These are phyloP conservation scores for Isoperla grammatica DNA, from an alignment of 2,888 invertebrate genomes.

Conservation along the genomic window DNA sequence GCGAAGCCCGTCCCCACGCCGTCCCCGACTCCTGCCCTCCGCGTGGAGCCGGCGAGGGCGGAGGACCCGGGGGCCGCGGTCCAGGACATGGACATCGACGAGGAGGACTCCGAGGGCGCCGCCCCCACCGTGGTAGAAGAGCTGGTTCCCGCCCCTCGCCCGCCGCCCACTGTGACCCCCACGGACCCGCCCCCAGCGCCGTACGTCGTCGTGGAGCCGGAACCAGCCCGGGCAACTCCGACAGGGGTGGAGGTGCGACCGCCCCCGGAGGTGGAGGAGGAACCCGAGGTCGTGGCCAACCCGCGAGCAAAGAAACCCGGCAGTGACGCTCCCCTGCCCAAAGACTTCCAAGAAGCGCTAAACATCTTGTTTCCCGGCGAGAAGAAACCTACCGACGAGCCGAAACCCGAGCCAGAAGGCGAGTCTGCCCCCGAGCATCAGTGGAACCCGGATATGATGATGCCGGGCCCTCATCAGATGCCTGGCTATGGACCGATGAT, in stretches of 20 bases:
- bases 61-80: constrained; percentile 7
- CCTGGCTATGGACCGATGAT: constrained; percentile 18
- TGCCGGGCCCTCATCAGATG: neutral
- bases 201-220: constrained; percentile 20
- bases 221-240: constrained; percentile 3
- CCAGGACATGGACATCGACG: constrained; percentile 38
- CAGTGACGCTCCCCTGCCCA: constrained; percentile 50
- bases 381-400: neutral
- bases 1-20: too few species aligned
- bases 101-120: constrained; percentile 29
- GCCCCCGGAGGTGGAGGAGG: constrained; percentile 39
- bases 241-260: constrained; percentile 26
- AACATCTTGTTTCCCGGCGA: constrained; percentile 60
- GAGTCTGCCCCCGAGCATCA: neutral
- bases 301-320: constrained; percentile 22
- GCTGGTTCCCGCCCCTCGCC: neutral
- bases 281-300: constrained; percentile 23
- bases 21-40: too few species aligned
- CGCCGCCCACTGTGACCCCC: neutral
- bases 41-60: neutral
- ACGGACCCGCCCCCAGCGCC: neutral
- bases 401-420: neutral
- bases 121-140: neutral
- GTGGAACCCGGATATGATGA: constrained; percentile 1
- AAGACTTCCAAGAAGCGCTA: constrained; percentile 61